A percentile compares a stretch with the other conserved stretches of the same genome.
phyloP scores from a whole-genome alignment of 2,888 invertebrate genomes.

The Apamea crenata region DNA sequence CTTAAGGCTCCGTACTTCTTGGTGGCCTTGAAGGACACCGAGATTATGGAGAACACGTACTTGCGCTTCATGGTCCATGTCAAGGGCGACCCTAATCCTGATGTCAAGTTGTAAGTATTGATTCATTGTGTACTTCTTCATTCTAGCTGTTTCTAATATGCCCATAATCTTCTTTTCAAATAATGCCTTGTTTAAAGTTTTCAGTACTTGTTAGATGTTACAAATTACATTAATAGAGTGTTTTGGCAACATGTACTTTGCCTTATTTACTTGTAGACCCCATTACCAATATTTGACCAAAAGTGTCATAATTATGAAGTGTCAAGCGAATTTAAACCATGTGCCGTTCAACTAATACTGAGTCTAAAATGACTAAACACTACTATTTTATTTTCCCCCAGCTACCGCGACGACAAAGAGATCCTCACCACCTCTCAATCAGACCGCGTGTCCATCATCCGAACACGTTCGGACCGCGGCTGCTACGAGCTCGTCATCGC shows the following conservation, averaged over 20 bases:
- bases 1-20: conserved; percentile 95
- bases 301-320: neutral
- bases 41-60: conserved; percentile 96
- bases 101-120: conserved; percentile 95
- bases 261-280: neutral
- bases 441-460: conserved; percentile 92
- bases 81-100: conserved; percentile 96
- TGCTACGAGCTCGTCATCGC: conserved; percentile 97
- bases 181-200: neutral
- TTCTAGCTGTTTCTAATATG: neutral
- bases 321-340: neutral
- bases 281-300: neutral
- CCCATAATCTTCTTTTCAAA: neutral
- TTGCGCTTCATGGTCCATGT: conserved; percentile 97
- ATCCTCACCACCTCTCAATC: conserved; percentile 92
- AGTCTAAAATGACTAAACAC: neutral
- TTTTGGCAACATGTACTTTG: neutral
- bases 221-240: neutral
- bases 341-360: neutral
- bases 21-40: conserved; percentile 96
- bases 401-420: conserved; percentile 95
- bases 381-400: conserved; percentile 75
- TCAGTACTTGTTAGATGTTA: neutral
- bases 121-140: neutral
- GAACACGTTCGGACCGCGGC: conserved; percentile 94